phyloP scores from a whole-genome alignment of 2,888 invertebrate genomes.

The Adelognathus sp. region DNA sequence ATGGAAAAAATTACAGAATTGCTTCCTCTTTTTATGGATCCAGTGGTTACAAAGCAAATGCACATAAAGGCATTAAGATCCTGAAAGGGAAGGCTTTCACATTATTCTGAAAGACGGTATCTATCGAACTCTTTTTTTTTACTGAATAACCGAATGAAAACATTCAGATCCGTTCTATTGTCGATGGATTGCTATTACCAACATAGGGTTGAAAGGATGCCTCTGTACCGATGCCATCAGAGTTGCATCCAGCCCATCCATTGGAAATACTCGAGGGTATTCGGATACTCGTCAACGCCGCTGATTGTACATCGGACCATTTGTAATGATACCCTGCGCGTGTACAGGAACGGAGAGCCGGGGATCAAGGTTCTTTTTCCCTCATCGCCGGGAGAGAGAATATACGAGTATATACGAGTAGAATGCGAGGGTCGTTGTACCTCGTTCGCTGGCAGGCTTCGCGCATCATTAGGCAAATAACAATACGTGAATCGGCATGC shows the following conservation, averaged over 20 bases:
- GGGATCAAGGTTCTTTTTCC: neutral
- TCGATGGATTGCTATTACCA: too few species aligned
- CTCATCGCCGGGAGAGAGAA: neutral
- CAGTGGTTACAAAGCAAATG: too few species aligned
- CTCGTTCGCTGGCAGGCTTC: constrained; percentile 3
- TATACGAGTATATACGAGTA: neutral
- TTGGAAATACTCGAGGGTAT: neutral
- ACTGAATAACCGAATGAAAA: neutral
- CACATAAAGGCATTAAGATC: neutral
- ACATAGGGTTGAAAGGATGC: neutral
- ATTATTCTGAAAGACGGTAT: neutral
- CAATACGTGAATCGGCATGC: constrained; percentile 27
- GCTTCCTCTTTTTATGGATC: too few species aligned
- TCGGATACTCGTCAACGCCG: neutral
- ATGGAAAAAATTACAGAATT: too few species aligned
- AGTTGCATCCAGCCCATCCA: neutral
- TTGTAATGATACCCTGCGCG: neutral
- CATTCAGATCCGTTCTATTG: too few species aligned
- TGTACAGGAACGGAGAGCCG: neutral
- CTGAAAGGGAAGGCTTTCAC: neutral
- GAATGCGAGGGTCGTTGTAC: neutral
- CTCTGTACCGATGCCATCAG: neutral
- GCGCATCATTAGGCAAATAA: constrained; percentile 34
- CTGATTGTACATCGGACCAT: neutral
- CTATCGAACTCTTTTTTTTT: neutral